Evolutionary conservation across 2,797 vertebrate species (phyloP).

Genomic region (Tenualosa ilisha): DNA sequence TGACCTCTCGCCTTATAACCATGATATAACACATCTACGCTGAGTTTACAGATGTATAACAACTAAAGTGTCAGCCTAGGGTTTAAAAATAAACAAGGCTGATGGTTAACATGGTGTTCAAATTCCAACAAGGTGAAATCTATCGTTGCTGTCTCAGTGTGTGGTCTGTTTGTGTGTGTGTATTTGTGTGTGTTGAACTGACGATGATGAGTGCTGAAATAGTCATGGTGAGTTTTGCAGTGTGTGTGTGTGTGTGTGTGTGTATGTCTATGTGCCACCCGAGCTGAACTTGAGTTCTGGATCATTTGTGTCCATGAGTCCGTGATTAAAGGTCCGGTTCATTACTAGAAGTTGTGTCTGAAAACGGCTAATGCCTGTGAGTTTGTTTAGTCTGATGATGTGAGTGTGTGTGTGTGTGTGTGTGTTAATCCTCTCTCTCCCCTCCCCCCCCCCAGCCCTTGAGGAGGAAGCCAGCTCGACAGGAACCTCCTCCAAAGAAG

Average conservation of each 20-base stretch:
- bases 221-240: too few species aligned
- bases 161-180: constrained; percentile 1
- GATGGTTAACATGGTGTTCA: neutral
- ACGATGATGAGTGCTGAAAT: too few species aligned
- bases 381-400: neutral
- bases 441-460: constrained; percentile 67
- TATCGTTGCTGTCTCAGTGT: neutral
- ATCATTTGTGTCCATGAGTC: too few species aligned
- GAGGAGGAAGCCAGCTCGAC: constrained; percentile 67
- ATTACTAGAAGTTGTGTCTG: too few species aligned
- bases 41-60: neutral
- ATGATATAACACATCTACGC: neutral
- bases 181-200: neutral
- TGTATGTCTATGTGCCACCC: neutral
- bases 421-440: neutral
- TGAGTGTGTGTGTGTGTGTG: neutral
- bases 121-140: neutral
- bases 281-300: too few species aligned
- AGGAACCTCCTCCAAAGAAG: constrained; percentile 69
- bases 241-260: neutral
- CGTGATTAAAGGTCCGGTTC: too few species aligned
- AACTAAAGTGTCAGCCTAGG: neutral
- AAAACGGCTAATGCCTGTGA: neutral
- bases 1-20: neutral
- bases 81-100: neutral